Evolutionary conservation across 2,888 invertebrate genomes (phyloP), one percentile per base, ranked within the genome.

Genomic region (Phalera bucephala): DNA sequence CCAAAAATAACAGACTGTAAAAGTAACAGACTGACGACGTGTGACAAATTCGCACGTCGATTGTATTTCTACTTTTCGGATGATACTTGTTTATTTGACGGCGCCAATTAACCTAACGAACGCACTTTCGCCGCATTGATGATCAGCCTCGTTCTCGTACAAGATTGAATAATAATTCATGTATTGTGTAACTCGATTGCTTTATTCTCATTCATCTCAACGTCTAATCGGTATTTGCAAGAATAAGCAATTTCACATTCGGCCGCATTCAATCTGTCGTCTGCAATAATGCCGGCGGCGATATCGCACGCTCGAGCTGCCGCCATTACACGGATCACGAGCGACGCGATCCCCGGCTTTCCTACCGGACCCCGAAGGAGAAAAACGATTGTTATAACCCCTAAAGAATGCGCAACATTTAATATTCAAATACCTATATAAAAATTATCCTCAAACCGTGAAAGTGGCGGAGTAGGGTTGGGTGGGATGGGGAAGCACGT

Each of bases 381-480:
- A 22, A 33, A 25, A 12, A 38, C 31, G 47, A 49, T 75, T 65
- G 58, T 62, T n/a, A n/a, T n/a, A n/a, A n/a, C n/a, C n/a, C n/a
- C n/a, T n/a, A n/a, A n/a, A n/a, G n/a, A n/a, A n/a, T n/a, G n/a
- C n/a, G 60, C 52, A 73, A 75, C 48, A 38, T 38, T 35, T 44
- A 46, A 60, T 70, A 72, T 75, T 66, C 60, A 66, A 72, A 74
- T 66, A 67, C 9, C 6, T 11, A 5, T 9, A 25, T 41, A 28
- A 34, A 46, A 63, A 64, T 61, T 48, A 52, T 66, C 69, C 64
- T 65, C 58, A 49, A 66, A 54, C 60, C 71, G 80, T 72, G 81
- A 81, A 80, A 81, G 81, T 77, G 58, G 45, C 53, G 45, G 28
- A 33, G 33, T 28, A 31, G 35, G 36, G 42, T 45, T 26, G 41